A percentile compares a stretch with the other conserved stretches of the same genome.
Conservation (phyloP, 1,140 invertebrate genomes). For the Aradophagus sp. region DNA sequence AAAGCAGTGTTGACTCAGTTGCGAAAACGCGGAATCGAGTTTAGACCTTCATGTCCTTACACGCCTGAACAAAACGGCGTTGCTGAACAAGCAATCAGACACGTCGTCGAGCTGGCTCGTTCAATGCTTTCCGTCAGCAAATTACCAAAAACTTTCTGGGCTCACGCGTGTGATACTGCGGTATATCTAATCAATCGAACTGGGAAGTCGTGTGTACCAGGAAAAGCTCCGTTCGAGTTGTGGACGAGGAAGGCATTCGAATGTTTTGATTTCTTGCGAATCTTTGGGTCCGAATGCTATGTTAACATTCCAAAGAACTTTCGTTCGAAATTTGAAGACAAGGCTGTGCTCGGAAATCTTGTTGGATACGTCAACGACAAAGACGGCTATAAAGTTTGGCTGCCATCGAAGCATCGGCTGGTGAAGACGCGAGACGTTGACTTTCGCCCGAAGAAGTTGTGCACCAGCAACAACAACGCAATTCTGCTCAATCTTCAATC, state of each 20-base stretch:
- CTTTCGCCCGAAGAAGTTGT: too few relatives aligned
- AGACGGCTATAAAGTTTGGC: conserved; percentile 22
- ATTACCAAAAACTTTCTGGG: conserved; percentile 16
- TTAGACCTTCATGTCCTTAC: not conserved
- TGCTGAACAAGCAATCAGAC: conserved; percentile 5
- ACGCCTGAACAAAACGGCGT: conserved; percentile 19
- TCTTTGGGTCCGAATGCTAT: conserved; percentile 25
- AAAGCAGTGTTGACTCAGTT: not conserved
- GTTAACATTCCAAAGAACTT: conserved; percentile 31
- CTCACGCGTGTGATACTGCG: conserved; percentile 18
- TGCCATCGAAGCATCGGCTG: conserved; percentile 18
- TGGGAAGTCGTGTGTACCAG: conserved; percentile 9
- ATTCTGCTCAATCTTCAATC: conserved; percentile 6
- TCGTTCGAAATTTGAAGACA: conserved; percentile 27
- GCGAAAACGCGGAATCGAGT: conserved; percentile 1
- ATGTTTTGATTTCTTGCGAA: conserved; percentile 17
- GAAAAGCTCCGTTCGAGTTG: conserved; percentile 14
- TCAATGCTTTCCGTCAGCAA: conserved; percentile 18
- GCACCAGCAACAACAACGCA: conserved; percentile 9
- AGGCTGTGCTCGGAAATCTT: not conserved
- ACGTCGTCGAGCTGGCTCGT: conserved; percentile 17
- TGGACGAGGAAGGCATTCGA: conserved; percentile 15
- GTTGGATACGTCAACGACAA: too few relatives aligned
- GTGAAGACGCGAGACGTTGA: conserved; percentile 25
- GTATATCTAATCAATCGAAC: conserved; percentile 11